Conservation (phyloP, 2,888 invertebrate genomes). For the Pocota personata region DNA sequence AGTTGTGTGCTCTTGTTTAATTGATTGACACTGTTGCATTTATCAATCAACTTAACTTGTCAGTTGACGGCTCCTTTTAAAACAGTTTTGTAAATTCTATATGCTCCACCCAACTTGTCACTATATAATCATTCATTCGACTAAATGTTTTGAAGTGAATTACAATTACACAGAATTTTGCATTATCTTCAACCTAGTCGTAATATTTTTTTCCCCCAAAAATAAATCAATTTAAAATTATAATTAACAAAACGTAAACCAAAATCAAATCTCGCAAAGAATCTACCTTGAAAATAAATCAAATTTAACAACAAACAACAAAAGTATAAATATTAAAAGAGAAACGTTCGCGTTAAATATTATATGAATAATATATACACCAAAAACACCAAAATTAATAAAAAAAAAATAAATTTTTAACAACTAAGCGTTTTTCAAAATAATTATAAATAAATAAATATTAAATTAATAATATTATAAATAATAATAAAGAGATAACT, state of each 20-base stretch:
- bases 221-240: conserved; percentile 26
- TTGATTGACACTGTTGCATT: too few species aligned
- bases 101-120: neutral
- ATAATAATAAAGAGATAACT: conserved; percentile 14
- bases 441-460: conserved; percentile 4
- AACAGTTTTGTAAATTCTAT: too few species aligned
- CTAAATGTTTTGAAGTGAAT: neutral
- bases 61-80: too few species aligned
- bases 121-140: neutral
- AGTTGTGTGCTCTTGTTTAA: too few species aligned
- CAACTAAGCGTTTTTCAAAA: conserved; percentile 42
- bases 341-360: conserved; percentile 40
- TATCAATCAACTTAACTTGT: too few species aligned
- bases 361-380: conserved; percentile 32
- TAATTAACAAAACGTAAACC: neutral
- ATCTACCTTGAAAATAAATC: conserved; percentile 59
- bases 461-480: conserved; percentile 15
- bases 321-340: neutral
- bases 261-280: conserved; percentile 67
- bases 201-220: neutral
- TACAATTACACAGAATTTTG: neutral
- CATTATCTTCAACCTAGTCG: neutral
- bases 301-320: conserved; percentile 27
- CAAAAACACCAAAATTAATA: conserved; percentile 62
- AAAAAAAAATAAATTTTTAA: conserved; percentile 41